Base-by-base conservation (phyloP, 1,140 invertebrate species). In the Melitaea cinxia region DNA sequence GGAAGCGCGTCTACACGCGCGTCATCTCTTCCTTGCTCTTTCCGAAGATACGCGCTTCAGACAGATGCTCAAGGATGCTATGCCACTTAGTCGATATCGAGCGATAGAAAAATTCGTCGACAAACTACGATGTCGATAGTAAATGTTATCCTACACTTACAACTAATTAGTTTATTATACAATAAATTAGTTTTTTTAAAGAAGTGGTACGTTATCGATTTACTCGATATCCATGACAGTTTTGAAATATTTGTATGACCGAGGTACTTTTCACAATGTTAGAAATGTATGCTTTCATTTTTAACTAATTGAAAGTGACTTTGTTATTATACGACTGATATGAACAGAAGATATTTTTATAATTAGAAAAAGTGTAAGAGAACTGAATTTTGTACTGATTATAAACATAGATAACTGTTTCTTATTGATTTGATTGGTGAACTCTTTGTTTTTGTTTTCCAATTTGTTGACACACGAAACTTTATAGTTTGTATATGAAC, bases 1-100 rank as follows among this genome's bases (percentile, higher is more conserved):
- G 15, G 96, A 98, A 68, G 96, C 97, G 0, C 94, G 98, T 92
- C 92, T 83, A 85, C 94, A 93, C 83, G 95, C 94, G 1, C 93
- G 95, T 37, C 92, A 93, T 54, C 91, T 96, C 12, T 94, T 95
- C 67, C 88, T 92, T 9, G 80, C 91, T 0, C 80, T 96, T 7
- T 92, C 94, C 57, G 84, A 92, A 7, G 94, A 96, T 82, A 75
- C 82, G 1, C 91, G 92, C 14, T 95, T 96, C 79, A 92, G 94
- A 56, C 92, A 92, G 55, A 85, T 94, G 71, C 79, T 96, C 1
- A 89, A 93, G 54, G 94, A 95, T 68, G 92, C 95, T 49, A 92
- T 96, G 77, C 92, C 93, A 9, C 85, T 92, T 0, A 93, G 92
- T 66, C 93, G 93, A 19, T 93, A 95, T 70, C 91, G 94, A 42